Evolutionary conservation across 2,113 vertebrate species (phyloP), one percentile per base, ranked within the genome.

Genomic region (Motacilla alba): DNA sequence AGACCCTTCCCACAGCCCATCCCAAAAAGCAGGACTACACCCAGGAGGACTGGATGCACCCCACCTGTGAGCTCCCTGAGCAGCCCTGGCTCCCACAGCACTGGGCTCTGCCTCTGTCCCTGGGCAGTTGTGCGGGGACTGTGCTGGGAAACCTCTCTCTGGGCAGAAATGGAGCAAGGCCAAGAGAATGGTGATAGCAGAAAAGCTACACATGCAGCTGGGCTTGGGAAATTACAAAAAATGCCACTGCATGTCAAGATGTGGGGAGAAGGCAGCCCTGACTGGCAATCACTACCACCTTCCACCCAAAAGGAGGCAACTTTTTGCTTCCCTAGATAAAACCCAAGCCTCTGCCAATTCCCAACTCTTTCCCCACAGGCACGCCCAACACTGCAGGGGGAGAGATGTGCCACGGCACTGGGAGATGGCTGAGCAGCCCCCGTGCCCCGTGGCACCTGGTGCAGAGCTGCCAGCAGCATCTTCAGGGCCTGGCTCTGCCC

Each of bases 401-500:
- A n/a, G 33, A 33, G 14, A 24, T n/a, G 59, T 56, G 30, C 39
- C 35, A 8, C 1, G 9, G 35, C 66, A 10, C 5, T 2, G 64
- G 55, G 18, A 53, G 66, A 14, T 2, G 53, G 15, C 27, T 49
- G 70, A 56, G 66, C 41, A 64, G 72, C 15, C 52, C 39, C 67
- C 10, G 7, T 37, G 76, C 19, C 62, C 28, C 37, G 15, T 0
- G 1, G 47, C 52, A 98, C 98, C 98, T 97, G 92, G 46, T 95
- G 87, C 63, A 98, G 96, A 70, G 58, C 13, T 3, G 89, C 98
- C 87, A 98, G 95, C 44, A 98, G 96, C 87, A 66, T 95, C 75
- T 27, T 96, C 93, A 98, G 43, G 39, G 96, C 95, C 95, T 98
- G 98, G 4, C 89, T 96, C 8, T 97, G 97, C 44, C 98, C 98